phyloP scores from a whole-genome alignment of 1,140 invertebrate species.

The Leucophenga varia region DNA sequence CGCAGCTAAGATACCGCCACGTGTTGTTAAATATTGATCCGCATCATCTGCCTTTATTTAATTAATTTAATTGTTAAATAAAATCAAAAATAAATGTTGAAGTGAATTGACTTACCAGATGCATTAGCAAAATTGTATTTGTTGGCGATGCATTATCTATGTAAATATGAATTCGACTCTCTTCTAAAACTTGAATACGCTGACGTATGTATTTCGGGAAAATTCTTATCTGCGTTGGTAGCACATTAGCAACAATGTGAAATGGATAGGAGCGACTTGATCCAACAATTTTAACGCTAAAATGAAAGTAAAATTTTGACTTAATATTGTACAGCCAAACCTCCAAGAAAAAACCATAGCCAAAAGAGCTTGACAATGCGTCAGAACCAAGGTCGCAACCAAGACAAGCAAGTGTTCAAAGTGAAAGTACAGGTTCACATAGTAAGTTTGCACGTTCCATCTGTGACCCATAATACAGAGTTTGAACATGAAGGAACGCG shows the following conservation, averaged over 20 bases:
- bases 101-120: slow-evolving; percentile 34
- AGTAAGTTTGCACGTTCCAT: too few species aligned
- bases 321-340: too few species aligned
- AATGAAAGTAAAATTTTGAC: not conserved
- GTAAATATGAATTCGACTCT: slow-evolving; percentile 24
- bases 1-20: slow-evolving; percentile 26
- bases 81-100: too few species aligned
- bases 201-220: slow-evolving; percentile 15
- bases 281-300: slow-evolving; percentile 32
- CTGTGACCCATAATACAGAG: too few species aligned
- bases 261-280: slow-evolving; percentile 26
- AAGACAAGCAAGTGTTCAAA: too few species aligned
- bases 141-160: slow-evolving; percentile 46
- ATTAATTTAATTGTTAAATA: too few species aligned
- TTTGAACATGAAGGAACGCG: too few species aligned
- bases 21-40: slow-evolving; percentile 25
- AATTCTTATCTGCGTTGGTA: slow-evolving; percentile 30
- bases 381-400: too few species aligned
- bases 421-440: too few species aligned
- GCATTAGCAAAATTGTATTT: slow-evolving; percentile 29
- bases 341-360: too few species aligned
- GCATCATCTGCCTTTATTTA: slow-evolving; percentile 26
- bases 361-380: too few species aligned
- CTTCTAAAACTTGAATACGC: slow-evolving; percentile 27
- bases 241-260: slow-evolving; percentile 28